These are phyloP conservation scores for Eristalis pertinax DNA, from an alignment of 2,888 invertebrate genomes.

Conservation along the genomic window DNA sequence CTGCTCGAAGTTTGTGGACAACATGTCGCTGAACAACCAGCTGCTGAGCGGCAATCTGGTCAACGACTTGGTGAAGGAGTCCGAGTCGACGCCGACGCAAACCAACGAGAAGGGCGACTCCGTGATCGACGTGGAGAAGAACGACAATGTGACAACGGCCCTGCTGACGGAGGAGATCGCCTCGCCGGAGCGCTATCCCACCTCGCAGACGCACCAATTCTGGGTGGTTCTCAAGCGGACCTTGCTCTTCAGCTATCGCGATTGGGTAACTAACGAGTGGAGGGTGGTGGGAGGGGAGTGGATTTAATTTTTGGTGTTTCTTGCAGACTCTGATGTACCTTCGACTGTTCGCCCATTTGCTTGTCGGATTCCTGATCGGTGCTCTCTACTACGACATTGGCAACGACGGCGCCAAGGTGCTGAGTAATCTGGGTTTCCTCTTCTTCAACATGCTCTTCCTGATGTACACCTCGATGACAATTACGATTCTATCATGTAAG, in stretches of 20 bases:
- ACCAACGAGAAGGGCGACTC: conserved; percentile 80
- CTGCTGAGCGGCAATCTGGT: conserved; percentile 83
- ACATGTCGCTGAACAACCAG: conserved; percentile 80
- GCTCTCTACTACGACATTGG: conserved; percentile 97
- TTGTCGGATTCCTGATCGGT: conserved; percentile 96
- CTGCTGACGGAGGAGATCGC: conserved; percentile 85
- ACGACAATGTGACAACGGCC: conserved; percentile 87
- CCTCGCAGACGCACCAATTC: conserved; percentile 91
- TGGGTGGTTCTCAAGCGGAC: conserved; percentile 93
- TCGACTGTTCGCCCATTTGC: conserved; percentile 94
- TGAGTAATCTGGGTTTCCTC: conserved; percentile 97
- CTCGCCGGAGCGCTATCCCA: conserved; percentile 90
- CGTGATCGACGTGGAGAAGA: conserved; percentile 84
- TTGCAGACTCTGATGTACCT: conserved; percentile 95
- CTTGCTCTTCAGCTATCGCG: conserved; percentile 91
- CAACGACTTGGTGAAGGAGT: conserved; percentile 84
- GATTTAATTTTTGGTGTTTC: not conserved
- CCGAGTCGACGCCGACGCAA: conserved; percentile 72
- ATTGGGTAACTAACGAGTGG: conserved; percentile 86
- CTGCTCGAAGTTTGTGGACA: conserved; percentile 78
- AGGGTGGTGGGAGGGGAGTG: not conserved
- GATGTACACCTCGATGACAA: conserved; percentile 99
- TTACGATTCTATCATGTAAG: conserved; percentile 98
- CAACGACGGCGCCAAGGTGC: conserved; percentile 96
- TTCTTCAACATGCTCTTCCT: conserved; percentile 99